Percentiles rank a stretch among this genome's conserved stretches.
phyloP scores from a whole-genome alignment of 2,888 invertebrate genomes.

The Sipha maydis region DNA sequence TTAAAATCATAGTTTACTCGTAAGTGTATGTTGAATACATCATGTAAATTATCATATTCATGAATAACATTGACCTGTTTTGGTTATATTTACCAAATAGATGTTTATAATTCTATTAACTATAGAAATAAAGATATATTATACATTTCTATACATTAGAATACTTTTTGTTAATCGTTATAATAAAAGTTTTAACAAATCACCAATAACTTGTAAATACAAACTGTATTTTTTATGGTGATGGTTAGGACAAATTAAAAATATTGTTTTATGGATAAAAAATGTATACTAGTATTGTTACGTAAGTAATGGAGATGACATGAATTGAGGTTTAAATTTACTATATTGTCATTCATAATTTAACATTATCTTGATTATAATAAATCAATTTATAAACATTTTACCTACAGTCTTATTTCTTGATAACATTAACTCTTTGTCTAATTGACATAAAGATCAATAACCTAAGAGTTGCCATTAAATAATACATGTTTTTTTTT shows the following conservation, averaged over 20 bases:
- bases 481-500: not conserved
- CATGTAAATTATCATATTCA: conserved; percentile 28
- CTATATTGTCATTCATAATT: not conserved
- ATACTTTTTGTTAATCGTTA: not conserved
- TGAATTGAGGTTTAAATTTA: not conserved
- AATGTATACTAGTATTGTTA: not conserved
- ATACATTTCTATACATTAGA: conserved; percentile 10
- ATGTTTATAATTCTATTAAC: conserved; percentile 24
- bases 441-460: not conserved
- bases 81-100: conserved; percentile 12
- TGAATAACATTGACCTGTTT: conserved; percentile 47
- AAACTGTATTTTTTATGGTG: not conserved
- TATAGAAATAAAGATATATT: conserved; percentile 6
- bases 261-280: not conserved
- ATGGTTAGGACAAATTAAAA: not conserved
- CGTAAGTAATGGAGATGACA: not conserved
- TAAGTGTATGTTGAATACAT: conserved; percentile 29
- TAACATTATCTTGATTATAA: not conserved
- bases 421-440: not conserved
- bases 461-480: not conserved
- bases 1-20: conserved; percentile 20
- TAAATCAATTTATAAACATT: not conserved
- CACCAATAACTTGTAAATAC: not conserved
- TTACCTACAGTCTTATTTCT: not conserved
- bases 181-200: not conserved